phyloP scores from a whole-genome alignment of 2,888 invertebrate species.

The Magallana nippona region DNA sequence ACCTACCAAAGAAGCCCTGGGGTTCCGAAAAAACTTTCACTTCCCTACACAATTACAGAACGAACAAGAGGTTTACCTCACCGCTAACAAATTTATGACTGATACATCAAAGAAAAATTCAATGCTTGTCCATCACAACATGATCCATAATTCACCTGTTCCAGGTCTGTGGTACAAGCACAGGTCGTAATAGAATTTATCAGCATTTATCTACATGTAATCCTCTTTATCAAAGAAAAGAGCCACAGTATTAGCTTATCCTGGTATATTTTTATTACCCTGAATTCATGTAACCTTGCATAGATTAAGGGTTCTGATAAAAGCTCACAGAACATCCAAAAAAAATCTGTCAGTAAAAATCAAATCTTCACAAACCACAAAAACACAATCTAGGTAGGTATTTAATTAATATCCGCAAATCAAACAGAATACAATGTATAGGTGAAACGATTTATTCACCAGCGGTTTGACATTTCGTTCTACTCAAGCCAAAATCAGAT shows the following conservation, averaged over 20 bases:
- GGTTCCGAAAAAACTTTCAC: neutral
- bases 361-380: neutral
- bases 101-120: slow-evolving; percentile 26
- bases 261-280: slow-evolving; percentile 22
- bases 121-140: neutral
- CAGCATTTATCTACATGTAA: slow-evolving; percentile 19
- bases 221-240: slow-evolving; percentile 14
- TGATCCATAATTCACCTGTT: slow-evolving; percentile 14
- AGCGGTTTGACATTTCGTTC: neutral
- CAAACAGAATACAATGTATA: slow-evolving; percentile 30
- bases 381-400: neutral
- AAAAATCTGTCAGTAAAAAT: neutral
- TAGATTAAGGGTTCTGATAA: slow-evolving; percentile 11
- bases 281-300: slow-evolving; percentile 18
- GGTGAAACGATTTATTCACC: neutral
- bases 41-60: slow-evolving; percentile 20
- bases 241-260: neutral
- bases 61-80: slow-evolving; percentile 20
- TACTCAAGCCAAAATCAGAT: slow-evolving; percentile 10
- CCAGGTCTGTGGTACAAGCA: neutral
- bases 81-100: slow-evolving; percentile 19
- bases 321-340: neutral
- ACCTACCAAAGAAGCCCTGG: neutral
- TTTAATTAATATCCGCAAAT: slow-evolving; percentile 23
- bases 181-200: slow-evolving; percentile 11